Evolutionary conservation across 2,888 invertebrate species (phyloP).

Genomic region (Psococerastis gibbosa): DNA sequence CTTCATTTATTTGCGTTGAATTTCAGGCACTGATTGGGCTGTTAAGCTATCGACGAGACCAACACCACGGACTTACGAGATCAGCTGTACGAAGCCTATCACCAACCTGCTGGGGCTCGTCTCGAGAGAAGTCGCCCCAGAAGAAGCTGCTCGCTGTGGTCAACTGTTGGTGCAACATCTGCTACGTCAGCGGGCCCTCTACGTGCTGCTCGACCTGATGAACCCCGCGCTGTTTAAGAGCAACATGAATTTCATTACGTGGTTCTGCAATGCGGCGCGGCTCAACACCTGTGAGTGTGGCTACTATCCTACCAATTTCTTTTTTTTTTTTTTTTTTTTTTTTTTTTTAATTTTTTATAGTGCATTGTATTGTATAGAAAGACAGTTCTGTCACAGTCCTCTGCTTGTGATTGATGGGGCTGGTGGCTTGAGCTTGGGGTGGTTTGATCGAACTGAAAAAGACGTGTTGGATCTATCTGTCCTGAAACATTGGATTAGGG

Average conservation of each 20-base stretch:
- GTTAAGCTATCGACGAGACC: slow-evolving; percentile 78
- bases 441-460: too few relatives aligned
- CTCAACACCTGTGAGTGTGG: slow-evolving; percentile 96
- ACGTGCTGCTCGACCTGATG: slow-evolving; percentile 91
- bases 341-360: too few relatives aligned
- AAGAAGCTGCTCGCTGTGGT: slow-evolving; percentile 86
- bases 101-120: slow-evolving; percentile 91
- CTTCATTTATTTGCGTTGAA: too few relatives aligned
- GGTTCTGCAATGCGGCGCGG: slow-evolving; percentile 83
- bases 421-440: too few relatives aligned
- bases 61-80: slow-evolving; percentile 69
- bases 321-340: too few relatives aligned
- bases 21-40: slow-evolving; percentile 89
- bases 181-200: slow-evolving; percentile 90
- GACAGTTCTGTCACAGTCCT: too few relatives aligned
- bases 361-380: too few relatives aligned
- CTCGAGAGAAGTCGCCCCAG: slow-evolving; percentile 77
- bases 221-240: slow-evolving; percentile 95
- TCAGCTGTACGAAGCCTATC: slow-evolving; percentile 80
- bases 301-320: slow-evolving; percentile 96
- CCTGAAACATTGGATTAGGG: too few relatives aligned
- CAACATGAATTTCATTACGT: slow-evolving; percentile 90
- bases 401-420: too few relatives aligned
- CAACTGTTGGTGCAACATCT: slow-evolving; percentile 77
- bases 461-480: too few relatives aligned